A percentile compares a stretch with the other conserved stretches of the same genome.
Evolutionary conservation across 1,140 invertebrate species (phyloP).

Genomic region (Samia ricini): DNA sequence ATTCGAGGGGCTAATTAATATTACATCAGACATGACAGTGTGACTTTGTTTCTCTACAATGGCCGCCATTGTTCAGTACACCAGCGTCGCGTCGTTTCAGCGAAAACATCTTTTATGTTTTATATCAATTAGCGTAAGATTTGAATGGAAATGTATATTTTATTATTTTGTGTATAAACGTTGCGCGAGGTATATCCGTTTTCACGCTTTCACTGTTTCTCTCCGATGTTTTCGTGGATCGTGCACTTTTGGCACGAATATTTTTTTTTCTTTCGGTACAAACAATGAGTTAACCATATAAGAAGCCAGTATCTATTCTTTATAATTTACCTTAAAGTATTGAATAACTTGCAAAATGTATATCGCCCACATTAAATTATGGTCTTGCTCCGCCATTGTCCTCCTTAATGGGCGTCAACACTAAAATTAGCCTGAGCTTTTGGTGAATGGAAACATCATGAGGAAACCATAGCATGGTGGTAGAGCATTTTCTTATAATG

Average conservation of each 20-base stretch:
- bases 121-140: constrained; percentile 35
- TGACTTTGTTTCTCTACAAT: neutral
- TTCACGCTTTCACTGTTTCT: constrained; percentile 46
- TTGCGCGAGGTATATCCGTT: constrained; percentile 23
- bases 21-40: neutral
- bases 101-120: constrained; percentile 26
- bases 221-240: neutral
- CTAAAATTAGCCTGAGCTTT: no score
- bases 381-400: no score
- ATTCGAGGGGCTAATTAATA: neutral
- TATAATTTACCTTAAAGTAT: no score
- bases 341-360: no score
- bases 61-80: neutral
- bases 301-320: neutral
- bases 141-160: constrained; percentile 33
- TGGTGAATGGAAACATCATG: no score
- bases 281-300: neutral
- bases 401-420: no score
- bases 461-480: no score
- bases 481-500: no score
- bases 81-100: no score
- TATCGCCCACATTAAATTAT: no score
- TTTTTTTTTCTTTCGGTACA: constrained; percentile 2
- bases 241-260: constrained; percentile 12
- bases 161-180: constrained; percentile 32